Percentiles rank a stretch among this genome's conserved stretches.
Evolutionary conservation across 30 jellyfish, hydroid and myxozoan species (phyloP).

Genomic region (Hydra vulgaris): DNA sequence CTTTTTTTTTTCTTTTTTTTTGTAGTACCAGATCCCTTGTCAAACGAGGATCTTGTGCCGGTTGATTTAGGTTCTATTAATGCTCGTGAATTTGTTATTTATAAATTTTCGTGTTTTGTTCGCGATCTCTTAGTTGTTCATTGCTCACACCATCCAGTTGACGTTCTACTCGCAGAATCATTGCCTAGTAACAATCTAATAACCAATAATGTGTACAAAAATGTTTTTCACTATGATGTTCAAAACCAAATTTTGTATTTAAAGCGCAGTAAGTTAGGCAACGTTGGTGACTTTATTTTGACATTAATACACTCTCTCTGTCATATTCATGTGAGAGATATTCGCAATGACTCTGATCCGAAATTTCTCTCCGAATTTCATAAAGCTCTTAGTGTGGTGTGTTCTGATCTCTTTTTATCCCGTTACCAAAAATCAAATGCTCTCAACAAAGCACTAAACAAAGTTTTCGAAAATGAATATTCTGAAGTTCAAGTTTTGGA

Average conservation of each 20-base stretch:
- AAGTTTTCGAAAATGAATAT: slow-evolving; percentile 30
- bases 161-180: slow-evolving; percentile 75
- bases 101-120: slow-evolving; percentile 71
- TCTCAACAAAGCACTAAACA: slow-evolving; percentile 62
- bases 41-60: slow-evolving; percentile 74
- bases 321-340: slow-evolving; percentile 69
- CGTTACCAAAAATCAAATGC: slow-evolving; percentile 80
- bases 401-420: slow-evolving; percentile 82
- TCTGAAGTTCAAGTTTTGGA: slow-evolving; percentile 67
- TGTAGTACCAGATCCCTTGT: background rate
- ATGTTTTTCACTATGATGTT: slow-evolving; percentile 83
- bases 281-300: slow-evolving; percentile 85
- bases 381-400: slow-evolving; percentile 71
- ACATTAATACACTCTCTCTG: slow-evolving; percentile 80
- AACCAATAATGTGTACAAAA: slow-evolving; percentile 66
- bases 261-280: slow-evolving; percentile 65
- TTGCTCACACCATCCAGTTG: slow-evolving; percentile 75
- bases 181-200: slow-evolving; percentile 66
- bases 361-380: slow-evolving; percentile 73
- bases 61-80: slow-evolving; percentile 68
- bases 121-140: slow-evolving; percentile 80
- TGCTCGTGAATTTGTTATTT: slow-evolving; percentile 87
- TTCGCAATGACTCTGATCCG: slow-evolving; percentile 78
- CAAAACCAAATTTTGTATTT: slow-evolving; percentile 67
- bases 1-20: too few relatives aligned